phyloP scores from a whole-genome alignment of 2,888 invertebrate genomes.

The Bugula neritina region DNA sequence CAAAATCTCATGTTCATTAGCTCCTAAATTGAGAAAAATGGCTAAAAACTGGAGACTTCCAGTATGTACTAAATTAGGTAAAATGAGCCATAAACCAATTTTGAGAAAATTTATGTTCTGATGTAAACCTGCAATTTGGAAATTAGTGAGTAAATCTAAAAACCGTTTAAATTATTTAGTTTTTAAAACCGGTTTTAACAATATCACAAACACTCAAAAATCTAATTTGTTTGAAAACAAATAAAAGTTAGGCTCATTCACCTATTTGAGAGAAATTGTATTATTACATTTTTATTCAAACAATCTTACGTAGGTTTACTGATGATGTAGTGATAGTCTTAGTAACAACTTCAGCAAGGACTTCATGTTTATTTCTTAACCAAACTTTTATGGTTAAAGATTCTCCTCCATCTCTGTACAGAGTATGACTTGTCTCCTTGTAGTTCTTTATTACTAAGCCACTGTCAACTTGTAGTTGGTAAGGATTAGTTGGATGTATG shows the following conservation, averaged over 20 bases:
- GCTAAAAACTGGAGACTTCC: too few relatives aligned
- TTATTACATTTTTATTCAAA: background rate
- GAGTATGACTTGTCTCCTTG: background rate
- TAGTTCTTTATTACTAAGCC: background rate
- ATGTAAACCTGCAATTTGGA: too few relatives aligned
- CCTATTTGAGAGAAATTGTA: background rate
- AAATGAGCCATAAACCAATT: too few relatives aligned
- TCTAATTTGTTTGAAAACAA: too few relatives aligned
- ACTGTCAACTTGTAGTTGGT: background rate
- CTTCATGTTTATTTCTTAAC: background rate
- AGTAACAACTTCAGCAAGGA: background rate
- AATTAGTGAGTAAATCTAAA: background rate
- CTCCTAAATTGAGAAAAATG: too few relatives aligned
- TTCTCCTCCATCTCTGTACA: background rate
- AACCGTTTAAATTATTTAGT: too few relatives aligned
- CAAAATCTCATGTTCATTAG: too few relatives aligned
- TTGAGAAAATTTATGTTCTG: too few relatives aligned
- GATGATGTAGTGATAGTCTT: background rate
- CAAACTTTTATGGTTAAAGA: background rate
- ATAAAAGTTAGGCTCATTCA: too few relatives aligned
- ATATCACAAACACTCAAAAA: too few relatives aligned
- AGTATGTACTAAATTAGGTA: too few relatives aligned
- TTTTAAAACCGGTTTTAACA: too few relatives aligned
- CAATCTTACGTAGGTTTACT: background rate
- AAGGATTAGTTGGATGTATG: background rate